Conservation (phyloP, 2,888 invertebrate species). For the Diadromus collaris region DNA sequence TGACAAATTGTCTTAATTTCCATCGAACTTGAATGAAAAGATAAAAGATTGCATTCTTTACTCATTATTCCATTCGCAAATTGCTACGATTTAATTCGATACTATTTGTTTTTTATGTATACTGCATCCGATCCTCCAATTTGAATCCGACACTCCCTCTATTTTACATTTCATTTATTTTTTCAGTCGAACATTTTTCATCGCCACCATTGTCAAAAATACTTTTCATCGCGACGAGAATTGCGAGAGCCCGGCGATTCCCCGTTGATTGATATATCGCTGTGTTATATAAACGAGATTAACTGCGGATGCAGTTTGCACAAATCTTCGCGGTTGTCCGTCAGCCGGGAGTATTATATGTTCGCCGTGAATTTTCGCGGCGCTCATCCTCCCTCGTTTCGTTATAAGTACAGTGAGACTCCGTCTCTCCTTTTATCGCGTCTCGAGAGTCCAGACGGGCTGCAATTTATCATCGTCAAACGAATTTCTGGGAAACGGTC, state of each 20-base stretch:
- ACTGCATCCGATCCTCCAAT: too few species aligned
- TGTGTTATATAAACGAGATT: background rate
- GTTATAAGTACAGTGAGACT: slow-evolving; percentile 9
- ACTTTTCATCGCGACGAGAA: background rate
- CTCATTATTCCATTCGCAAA: background rate
- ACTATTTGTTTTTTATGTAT: background rate
- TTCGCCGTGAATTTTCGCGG: slow-evolving; percentile 11
- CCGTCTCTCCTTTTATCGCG: slow-evolving; percentile 30
- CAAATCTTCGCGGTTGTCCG: slow-evolving; percentile 11
- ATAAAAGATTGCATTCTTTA: background rate
- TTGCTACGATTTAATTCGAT: background rate
- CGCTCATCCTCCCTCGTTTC: background rate
- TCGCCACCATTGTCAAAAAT: background rate
- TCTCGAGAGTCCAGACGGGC: slow-evolving; percentile 24
- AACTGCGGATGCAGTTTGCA: background rate
- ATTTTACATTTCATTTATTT: background rate
- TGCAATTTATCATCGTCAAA: slow-evolving; percentile 61
- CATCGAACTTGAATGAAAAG: background rate
- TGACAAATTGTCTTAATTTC: background rate
- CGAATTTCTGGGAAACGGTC: slow-evolving; percentile 56
- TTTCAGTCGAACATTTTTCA: background rate
- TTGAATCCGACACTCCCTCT: background rate
- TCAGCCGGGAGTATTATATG: slow-evolving; percentile 6
- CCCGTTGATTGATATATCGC: background rate
- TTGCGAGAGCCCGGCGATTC: background rate